Evolutionary conservation across 1,140 invertebrate species (phyloP).

Genomic region (Drosophila hydei): DNA sequence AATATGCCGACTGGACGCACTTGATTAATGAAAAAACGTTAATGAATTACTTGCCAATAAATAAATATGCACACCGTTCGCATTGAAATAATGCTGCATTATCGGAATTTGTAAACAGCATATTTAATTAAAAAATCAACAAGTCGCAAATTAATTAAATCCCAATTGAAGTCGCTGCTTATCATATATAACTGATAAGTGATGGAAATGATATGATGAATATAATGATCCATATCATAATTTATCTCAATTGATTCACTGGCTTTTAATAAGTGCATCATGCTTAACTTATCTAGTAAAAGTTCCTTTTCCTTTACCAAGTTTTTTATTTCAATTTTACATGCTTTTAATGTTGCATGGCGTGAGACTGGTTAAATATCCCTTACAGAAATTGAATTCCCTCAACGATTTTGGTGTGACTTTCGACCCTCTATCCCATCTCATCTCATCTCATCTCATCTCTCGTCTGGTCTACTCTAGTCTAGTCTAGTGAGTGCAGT

Average conservation of each 20-base stretch:
- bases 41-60: slow-evolving; percentile 43
- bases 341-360: slow-evolving; percentile 11
- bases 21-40: slow-evolving; percentile 64
- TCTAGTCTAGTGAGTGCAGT: slow-evolving; percentile 35
- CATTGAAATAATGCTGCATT: slow-evolving; percentile 21
- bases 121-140: slow-evolving; percentile 18
- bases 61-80: neutral
- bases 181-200: neutral
- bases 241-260: neutral
- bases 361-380: slow-evolving; percentile 22
- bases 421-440: slow-evolving; percentile 32
- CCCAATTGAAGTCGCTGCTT: neutral
- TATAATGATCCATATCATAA: neutral
- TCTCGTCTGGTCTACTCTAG: slow-evolving; percentile 8
- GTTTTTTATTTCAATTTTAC: neutral
- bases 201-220: neutral
- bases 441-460: slow-evolving; percentile 9
- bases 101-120: slow-evolving; percentile 13
- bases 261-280: neutral
- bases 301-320: neutral
- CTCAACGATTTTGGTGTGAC: slow-evolving; percentile 31
- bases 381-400: slow-evolving; percentile 21
- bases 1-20: slow-evolving; percentile 66
- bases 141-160: slow-evolving; percentile 19
- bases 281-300: neutral